Base-by-base conservation (phyloP, 92 coral and sea anemone species). In the Isaurus tuberculatus region DNA sequence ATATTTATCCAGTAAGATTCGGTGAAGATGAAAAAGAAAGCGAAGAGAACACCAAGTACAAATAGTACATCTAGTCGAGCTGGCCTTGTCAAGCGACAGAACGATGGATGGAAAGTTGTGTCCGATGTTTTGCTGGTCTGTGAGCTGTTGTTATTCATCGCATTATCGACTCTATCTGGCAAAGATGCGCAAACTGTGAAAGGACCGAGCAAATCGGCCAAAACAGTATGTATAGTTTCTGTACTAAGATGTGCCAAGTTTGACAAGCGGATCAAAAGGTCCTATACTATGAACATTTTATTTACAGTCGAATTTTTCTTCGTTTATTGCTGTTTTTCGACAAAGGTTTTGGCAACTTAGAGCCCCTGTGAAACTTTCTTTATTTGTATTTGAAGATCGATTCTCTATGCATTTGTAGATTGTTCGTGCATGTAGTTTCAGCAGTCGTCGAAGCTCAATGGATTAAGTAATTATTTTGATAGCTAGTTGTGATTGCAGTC, bases 71-170 rank as follows among this genome's bases (percentile, higher is more conserved):
- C 97, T 16, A 93, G 94, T 79, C 92, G 94, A n/a, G 72, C 91
- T 8, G 91, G 94, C 26, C 87, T 90, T 43, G 86, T 86, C 40
- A 26, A 83, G n/a, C 81, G 72, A 11, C 65, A 88, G 17, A 85
- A 44, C 68, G 87, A 89, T 19, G 91, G 89, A 25, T 91, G 86
- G 86, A 91, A 93, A 85, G 80, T 93, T 70, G 71, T 93, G 43
- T 88, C 97, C 8, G 94, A 93, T 36, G 94, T 93, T 8, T 83
- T 93, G 25, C 92, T 93, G 7, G 97, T 93, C 13, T 93, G 97
- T 66, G 97, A 93, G 79, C 84, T 93, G 57, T 34, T 93, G 63
- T 72, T 93, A 34, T 93, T 93, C 33, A 93, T 93, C 19, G 89
- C 97, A 2, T 73, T 93, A 31, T 83, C 94, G 19, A 90, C 94